phyloP scores from a whole-genome alignment of 2,797 vertebrate species.

The Danio choprae region DNA sequence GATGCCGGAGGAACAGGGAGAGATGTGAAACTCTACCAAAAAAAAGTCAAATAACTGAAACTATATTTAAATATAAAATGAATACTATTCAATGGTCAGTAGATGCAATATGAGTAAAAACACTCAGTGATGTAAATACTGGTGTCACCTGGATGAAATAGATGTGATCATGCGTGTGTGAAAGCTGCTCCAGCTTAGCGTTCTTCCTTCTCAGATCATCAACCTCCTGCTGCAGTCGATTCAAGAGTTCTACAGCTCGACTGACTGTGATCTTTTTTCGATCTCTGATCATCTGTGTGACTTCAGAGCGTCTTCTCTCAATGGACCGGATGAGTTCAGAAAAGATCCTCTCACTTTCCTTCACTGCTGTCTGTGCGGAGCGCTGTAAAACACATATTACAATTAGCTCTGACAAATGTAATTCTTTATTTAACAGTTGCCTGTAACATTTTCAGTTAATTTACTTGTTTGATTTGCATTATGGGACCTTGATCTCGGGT shows the following conservation, averaged over 20 bases:
- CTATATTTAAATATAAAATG: background rate
- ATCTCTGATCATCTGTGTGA: slow-evolving; percentile 10
- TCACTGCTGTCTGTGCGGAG: background rate
- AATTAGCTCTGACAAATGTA: background rate
- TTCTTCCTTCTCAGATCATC: background rate
- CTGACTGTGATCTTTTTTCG: background rate
- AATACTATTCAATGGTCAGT: background rate
- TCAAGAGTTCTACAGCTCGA: background rate
- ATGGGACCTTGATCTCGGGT: too few species aligned
- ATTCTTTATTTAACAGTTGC: too few species aligned
- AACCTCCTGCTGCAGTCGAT: background rate
- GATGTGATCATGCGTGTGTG: background rate
- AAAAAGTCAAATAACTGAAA: background rate
- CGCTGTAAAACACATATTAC: background rate
- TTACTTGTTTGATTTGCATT: too few species aligned
- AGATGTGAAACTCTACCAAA: background rate
- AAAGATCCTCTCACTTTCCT: background rate
- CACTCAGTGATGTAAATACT: too few species aligned
- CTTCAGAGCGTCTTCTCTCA: background rate
- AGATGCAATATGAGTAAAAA: too few species aligned
- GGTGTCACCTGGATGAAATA: background rate
- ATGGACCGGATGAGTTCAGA: background rate
- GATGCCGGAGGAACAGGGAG: background rate
- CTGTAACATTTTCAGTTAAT: too few species aligned
- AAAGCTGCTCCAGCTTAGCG: slow-evolving; percentile 3